Base-by-base conservation (phyloP, 2,888 invertebrate species). In the Ferdinandea cuprea region DNA sequence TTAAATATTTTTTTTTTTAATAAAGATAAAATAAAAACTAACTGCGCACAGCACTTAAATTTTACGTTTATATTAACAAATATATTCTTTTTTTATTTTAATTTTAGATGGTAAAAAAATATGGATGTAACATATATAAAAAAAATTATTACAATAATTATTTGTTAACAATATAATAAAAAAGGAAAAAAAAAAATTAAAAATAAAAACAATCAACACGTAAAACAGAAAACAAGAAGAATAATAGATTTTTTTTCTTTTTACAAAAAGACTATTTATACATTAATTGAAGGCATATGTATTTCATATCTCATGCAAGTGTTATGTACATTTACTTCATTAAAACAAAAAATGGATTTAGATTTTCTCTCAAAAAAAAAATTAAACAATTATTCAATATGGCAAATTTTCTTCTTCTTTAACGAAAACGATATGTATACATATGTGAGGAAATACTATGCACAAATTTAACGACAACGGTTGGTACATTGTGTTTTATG, bases 1-100 rank as follows among this genome's bases (percentile, higher is more conserved):
- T 15, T 52, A n/a, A 17, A 42, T 37, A 13, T 42, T 42, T 59
- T 28, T 44, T 44, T 58, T 28, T 46, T 1, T 37, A 32, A 48
- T 37, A 3, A 11, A 19, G n/a, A 35, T 13, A 32, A 66, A 32
- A 11, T 48, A 65, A 32, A 11, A 32, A 56, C 56, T 68, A 68
- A 44, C 6, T 68, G 56, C 68, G 42, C 68, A 46, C 66, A 54
- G 65, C 52, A 58, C 56, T 44, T 56, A 35, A 46, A n/a, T 13
- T 3, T 0, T 58, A 54, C 30, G 28, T 28, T 46, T 17, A 46
- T 19, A 46, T 17, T 46, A 13, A n/a, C 13, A 65, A 25, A 13
- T 25, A 63, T 37, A 17, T 50, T 19, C 35, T n/a, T 17, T 6
- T 6, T 54, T 9, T 30, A 19, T 52, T n/a, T 58, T 40, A 2